Evolutionary conservation across 2,888 invertebrate species (phyloP).

Genomic region (Catotricha subobsoleta): DNA sequence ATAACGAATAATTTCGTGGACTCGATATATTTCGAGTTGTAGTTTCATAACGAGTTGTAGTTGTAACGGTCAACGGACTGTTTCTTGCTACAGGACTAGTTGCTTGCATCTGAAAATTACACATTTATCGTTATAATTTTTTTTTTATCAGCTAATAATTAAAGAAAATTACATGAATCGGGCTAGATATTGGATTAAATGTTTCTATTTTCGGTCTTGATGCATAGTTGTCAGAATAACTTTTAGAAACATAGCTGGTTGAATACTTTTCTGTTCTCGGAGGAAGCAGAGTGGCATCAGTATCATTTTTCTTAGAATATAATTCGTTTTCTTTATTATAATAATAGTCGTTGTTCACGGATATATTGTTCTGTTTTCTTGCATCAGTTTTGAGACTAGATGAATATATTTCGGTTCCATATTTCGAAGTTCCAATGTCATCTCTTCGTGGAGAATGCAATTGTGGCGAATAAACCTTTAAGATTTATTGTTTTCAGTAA

Average conservation of each 20-base stretch:
- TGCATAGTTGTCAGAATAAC: constrained; percentile 12
- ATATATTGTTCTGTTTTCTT: constrained; percentile 16
- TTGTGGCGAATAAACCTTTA: constrained; percentile 3
- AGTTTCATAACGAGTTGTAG: constrained; percentile 25
- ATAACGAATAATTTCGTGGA: constrained; percentile 24
- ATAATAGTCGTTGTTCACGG: constrained; percentile 25
- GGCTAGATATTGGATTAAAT: constrained; percentile 25
- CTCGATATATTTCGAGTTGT: constrained; percentile 22
- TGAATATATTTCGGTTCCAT: constrained; percentile 24
- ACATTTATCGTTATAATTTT: constrained; percentile 3
- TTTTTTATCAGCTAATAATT: constrained; percentile 9
- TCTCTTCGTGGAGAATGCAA: constrained; percentile 13
- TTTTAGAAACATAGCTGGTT: constrained; percentile 13
- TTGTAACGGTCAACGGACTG: constrained; percentile 28
- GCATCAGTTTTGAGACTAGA: constrained; percentile 21
- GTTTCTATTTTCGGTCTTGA: constrained; percentile 13
- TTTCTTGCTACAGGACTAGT: constrained; percentile 22
- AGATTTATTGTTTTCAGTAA: background rate
- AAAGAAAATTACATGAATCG: constrained; percentile 23
- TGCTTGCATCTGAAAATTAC: constrained; percentile 20
- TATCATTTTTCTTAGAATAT: constrained; percentile 14
- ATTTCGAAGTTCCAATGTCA: constrained; percentile 21
- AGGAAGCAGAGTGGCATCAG: constrained; percentile 21
- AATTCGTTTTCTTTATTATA: constrained; percentile 29
- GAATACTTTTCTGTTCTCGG: constrained; percentile 20